These are phyloP conservation scores for Ectemnius cavifrons DNA, from an alignment of 2,888 invertebrate genomes.

Conservation along the genomic window DNA sequence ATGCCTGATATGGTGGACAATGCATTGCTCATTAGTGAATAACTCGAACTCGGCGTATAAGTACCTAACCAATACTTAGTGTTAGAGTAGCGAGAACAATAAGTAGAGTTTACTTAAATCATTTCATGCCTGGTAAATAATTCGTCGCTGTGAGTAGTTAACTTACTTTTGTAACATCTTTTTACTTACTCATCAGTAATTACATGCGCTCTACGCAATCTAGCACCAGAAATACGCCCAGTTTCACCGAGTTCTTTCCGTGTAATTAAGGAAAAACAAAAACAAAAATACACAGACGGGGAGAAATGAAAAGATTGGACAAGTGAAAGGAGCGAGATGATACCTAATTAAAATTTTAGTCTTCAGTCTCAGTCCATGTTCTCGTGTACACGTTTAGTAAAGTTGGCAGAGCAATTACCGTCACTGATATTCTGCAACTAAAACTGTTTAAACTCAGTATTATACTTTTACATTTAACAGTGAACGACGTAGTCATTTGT, in stretches of 20 bases:
- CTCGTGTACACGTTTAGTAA: constrained; percentile 11
- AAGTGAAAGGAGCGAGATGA: neutral
- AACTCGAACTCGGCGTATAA: too few species aligned
- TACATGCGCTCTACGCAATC: too few species aligned
- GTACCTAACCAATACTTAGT: too few species aligned
- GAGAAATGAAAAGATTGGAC: constrained; percentile 6
- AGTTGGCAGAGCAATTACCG: neutral
- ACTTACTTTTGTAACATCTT: neutral
- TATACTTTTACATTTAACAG: too few species aligned
- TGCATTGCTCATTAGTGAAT: too few species aligned
- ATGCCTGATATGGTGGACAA: too few species aligned
- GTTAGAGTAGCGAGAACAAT: too few species aligned
- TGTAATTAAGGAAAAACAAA: neutral
- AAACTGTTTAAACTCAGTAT: neutral
- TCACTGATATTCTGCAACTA: neutral
- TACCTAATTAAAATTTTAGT: constrained; percentile 50
- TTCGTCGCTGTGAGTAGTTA: constrained; percentile 17
- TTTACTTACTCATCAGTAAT: too few species aligned
- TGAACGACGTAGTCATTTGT: too few species aligned
- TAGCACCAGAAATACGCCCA: too few species aligned
- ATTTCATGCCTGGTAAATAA: constrained; percentile 1
- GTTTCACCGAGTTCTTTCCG: too few species aligned
- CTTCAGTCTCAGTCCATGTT: constrained; percentile 56
- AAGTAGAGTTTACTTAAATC: too few species aligned
- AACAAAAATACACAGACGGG: constrained; percentile 3